Conservation (phyloP, 35 echinoderm and acorn worm species). For the Eucidaris tribuloides region DNA sequence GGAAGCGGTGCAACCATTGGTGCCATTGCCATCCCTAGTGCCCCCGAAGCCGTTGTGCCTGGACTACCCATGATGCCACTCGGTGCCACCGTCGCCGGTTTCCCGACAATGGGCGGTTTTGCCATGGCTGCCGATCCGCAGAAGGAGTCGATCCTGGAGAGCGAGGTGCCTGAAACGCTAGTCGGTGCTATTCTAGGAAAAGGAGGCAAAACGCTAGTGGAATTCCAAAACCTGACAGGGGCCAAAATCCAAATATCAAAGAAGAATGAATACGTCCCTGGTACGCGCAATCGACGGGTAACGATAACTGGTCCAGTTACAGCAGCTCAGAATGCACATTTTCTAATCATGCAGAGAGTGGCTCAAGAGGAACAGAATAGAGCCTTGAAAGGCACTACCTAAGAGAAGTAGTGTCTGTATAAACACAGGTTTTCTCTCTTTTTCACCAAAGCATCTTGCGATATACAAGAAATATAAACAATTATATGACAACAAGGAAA, state of each 20-base stretch:
- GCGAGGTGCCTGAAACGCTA: slow-evolving; percentile 94
- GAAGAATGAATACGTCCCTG: slow-evolving; percentile 96
- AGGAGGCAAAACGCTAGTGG: slow-evolving; percentile 93
- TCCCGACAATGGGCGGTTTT: slow-evolving; percentile 34
- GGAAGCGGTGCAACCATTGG: slow-evolving; percentile 29
- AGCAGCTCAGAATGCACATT: slow-evolving; percentile 93
- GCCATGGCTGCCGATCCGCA: slow-evolving; percentile 51
- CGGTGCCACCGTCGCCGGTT: slow-evolving; percentile 32
- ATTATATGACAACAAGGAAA: slow-evolving; percentile 21
- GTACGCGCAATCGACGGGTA: slow-evolving; percentile 95
- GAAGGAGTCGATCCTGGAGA: slow-evolving; percentile 84
- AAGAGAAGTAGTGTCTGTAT: slow-evolving; percentile 29
- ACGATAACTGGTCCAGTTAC: slow-evolving; percentile 87
- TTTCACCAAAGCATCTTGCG: slow-evolving; percentile 31
- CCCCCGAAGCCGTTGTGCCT: slow-evolving; percentile 58
- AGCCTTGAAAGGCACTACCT: slow-evolving; percentile 97
- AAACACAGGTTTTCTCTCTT: slow-evolving; percentile 33
- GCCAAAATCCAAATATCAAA: slow-evolving; percentile 99
- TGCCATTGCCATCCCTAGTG: slow-evolving; percentile 32
- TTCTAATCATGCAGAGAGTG: slow-evolving; percentile 82
- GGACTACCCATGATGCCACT: slow-evolving; percentile 48
- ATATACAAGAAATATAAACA: slow-evolving; percentile 38
- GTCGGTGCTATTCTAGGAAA: slow-evolving; percentile 99
- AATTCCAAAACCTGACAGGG: slow-evolving; percentile 92
- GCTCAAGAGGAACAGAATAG: slow-evolving; percentile 98